Evolutionary conservation across 2,888 invertebrate genomes (phyloP), one percentile per base, ranked within the genome.

Genomic region (Keiferia lycopersicella): DNA sequence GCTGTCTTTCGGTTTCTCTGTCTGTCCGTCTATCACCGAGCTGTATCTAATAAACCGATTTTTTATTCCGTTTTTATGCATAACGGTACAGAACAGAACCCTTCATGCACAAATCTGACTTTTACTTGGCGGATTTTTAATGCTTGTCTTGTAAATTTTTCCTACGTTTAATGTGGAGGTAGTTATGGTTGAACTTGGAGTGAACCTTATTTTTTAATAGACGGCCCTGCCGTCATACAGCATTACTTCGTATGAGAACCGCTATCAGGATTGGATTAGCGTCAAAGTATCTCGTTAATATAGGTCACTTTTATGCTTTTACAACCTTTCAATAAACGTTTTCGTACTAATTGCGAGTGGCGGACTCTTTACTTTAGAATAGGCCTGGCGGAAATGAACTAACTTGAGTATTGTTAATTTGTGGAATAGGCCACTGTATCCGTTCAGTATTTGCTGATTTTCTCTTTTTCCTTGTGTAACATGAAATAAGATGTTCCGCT

Each of bases 221-320:
- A 12, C n/a, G 22, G 26, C 12, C 20, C 6, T 22, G 20, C 22
- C 26, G 14, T 22, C 8, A 50, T 16, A 22, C 14, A 53, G 12
- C 26, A 53, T 14, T 26, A 22, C 3, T 6, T 51, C 2, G 51
- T 56, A 11, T 26, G n/a, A 30, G 56, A 30, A 22, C 22, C 56
- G 34, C 48, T 57, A 48, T 63, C 48, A 58, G 58, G 45, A 14
- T 45, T 45, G 34, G 61, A 64, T 64, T 64, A 64, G 45, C 61
- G 64, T 61, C 61, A 34, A 48, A 30, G n/a, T 8, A 53, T n/a
- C 58, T 48, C 39, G 38, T 51, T 50, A 38, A 34, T 8, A 26
- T n/a, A 45, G 41, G 45, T 20, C 53, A 53, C 26, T 11, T 7
- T 26, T 34, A 16, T 48, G 30, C 50, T n/a, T n/a, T 50, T 58